phyloP scores from a whole-genome alignment of 2,797 vertebrate genomes.

The Chrosomus eos region DNA sequence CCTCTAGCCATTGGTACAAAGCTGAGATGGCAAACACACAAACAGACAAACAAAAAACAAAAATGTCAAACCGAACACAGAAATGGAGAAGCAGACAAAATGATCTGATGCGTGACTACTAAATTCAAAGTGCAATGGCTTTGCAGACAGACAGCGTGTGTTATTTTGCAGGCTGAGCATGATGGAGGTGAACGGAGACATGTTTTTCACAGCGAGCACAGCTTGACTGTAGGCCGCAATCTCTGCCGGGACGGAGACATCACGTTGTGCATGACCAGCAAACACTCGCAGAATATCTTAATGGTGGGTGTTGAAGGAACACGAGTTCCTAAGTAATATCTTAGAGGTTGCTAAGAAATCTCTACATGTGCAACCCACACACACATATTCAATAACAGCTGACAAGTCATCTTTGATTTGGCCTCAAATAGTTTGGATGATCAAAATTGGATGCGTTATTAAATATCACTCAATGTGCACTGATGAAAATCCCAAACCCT shows the following conservation, averaged over 20 bases:
- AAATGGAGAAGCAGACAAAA: constrained; percentile 55
- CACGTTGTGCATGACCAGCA: neutral
- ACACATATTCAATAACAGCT: neutral
- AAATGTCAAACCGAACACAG: constrained; percentile 65
- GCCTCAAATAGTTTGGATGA: neutral
- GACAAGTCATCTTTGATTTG: neutral
- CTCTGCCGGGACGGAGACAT: constrained; percentile 1
- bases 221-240: constrained; percentile 8
- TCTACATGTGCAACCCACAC: constrained; percentile 20
- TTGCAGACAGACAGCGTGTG: constrained; percentile 34
- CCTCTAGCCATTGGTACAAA: constrained; percentile 94
- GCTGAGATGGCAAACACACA: constrained; percentile 85
- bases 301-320: constrained; percentile 24
- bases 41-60: constrained; percentile 75
- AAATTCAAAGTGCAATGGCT: neutral
- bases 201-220: neutral
- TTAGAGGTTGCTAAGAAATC: neutral
- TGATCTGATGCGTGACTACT: constrained; percentile 15
- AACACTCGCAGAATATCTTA: neutral
- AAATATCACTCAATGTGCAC: neutral
- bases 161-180: constrained; percentile 28
- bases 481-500: neutral
- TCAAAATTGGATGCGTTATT: neutral
- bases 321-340: neutral
- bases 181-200: neutral